Evolutionary conservation across 2,797 vertebrate genomes (phyloP).

Genomic region (Aratinga solstitialis): DNA sequence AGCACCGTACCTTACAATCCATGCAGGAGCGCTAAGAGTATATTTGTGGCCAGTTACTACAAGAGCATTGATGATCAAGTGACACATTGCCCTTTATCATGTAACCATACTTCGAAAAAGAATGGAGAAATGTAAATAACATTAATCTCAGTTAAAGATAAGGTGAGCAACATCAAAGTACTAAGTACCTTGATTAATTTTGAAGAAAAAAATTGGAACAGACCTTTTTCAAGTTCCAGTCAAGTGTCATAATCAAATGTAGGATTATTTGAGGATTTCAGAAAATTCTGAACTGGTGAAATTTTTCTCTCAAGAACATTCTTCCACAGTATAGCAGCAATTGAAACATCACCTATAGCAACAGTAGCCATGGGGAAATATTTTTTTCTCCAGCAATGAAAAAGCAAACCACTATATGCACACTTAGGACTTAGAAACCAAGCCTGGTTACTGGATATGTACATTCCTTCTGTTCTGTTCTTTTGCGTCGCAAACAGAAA

Average conservation of each 20-base stretch:
- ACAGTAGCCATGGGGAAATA: slow-evolving; percentile 56
- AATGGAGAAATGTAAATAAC: neutral
- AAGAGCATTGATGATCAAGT: neutral
- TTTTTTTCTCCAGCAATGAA: neutral
- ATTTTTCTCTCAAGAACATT: slow-evolving; percentile 4
- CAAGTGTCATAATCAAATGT: neutral
- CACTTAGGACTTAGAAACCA: neutral
- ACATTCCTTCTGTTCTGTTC: neutral
- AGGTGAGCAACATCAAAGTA: neutral
- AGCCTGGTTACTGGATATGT: neutral
- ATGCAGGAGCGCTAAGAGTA: neutral
- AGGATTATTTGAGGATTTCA: slow-evolving; percentile 1
- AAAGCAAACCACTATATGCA: neutral
- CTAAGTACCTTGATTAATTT: neutral
- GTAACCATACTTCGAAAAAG: neutral
- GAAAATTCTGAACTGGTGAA: neutral
- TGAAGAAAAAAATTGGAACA: neutral
- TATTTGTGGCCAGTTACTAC: neutral
- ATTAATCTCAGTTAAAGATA: neutral
- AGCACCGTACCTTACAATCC: neutral
- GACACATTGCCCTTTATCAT: neutral
- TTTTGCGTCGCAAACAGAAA: fast-evolving
- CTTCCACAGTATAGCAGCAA: neutral
- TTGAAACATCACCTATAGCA: slow-evolving; percentile 54
- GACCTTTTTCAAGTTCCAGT: neutral